Conservation (phyloP, 2,113 vertebrate genomes). For the Dasypus novemcinctus region DNA sequence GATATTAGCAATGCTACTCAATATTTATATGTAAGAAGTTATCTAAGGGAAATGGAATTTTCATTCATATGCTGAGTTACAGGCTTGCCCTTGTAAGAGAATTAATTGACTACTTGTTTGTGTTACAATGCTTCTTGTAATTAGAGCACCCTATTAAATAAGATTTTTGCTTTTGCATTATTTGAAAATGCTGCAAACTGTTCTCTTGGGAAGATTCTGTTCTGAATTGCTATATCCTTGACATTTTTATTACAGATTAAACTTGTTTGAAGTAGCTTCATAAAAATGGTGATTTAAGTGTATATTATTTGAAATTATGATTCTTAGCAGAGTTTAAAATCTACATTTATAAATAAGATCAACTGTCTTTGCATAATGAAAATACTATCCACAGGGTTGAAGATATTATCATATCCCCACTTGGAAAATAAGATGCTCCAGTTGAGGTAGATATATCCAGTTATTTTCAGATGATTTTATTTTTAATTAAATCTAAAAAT, state of each 20-base stretch:
- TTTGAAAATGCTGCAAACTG: constrained; percentile 2
- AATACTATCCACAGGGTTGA: background rate
- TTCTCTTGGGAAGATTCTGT: background rate
- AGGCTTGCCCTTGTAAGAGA: background rate
- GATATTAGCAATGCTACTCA: background rate
- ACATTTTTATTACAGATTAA: constrained; percentile 29
- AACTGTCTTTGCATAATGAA: background rate
- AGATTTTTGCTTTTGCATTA: background rate
- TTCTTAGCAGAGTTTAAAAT: background rate
- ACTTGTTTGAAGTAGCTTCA: background rate
- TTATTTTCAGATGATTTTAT: background rate
- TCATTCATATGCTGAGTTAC: background rate
- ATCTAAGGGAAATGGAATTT: background rate
- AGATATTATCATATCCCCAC: background rate
- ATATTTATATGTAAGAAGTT: background rate
- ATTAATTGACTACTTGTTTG: background rate
- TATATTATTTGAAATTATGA: constrained; percentile 4
- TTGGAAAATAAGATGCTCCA: background rate
- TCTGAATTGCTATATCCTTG: background rate
- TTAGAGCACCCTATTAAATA: background rate
- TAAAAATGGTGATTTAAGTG: constrained; percentile 18
- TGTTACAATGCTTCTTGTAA: constrained; percentile 9
- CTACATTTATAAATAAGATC: constrained; percentile 10
- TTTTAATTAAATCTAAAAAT: background rate
- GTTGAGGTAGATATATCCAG: background rate